Conservation (phyloP, 1,140 invertebrate genomes). For the Acyrthosiphon pisum region DNA sequence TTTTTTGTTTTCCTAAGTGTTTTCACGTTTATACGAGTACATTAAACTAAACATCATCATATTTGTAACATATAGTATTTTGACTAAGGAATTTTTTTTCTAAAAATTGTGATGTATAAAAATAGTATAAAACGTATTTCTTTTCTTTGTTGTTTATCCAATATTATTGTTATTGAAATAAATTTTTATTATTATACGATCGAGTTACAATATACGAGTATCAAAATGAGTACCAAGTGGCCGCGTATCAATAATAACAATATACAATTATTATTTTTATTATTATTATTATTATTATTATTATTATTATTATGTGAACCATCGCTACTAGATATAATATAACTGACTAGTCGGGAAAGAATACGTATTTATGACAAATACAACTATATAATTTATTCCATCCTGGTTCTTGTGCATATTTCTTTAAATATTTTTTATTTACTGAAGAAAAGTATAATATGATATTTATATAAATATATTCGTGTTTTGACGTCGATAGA, state of each 20-base stretch:
- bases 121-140: slow-evolving; percentile 50
- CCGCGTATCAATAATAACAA: not conserved
- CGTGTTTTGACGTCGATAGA: not conserved
- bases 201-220: not conserved
- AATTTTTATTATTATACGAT: slow-evolving; percentile 54
- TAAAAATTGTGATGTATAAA: slow-evolving; percentile 53
- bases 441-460: not conserved
- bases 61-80: slow-evolving; percentile 39
- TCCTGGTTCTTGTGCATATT: not conserved
- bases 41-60: not conserved
- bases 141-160: slow-evolving; percentile 57
- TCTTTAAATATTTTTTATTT: not conserved
- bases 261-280: not conserved
- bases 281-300: not conserved
- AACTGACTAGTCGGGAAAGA: not conserved
- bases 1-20: slow-evolving; percentile 8
- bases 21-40: slow-evolving; percentile 27
- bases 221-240: not conserved
- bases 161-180: slow-evolving; percentile 56
- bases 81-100: slow-evolving; percentile 29
- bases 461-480: not conserved
- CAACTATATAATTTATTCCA: not conserved
- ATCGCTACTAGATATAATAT: not conserved
- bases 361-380: not conserved
- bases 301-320: not conserved